Conservation (phyloP, 2,113 vertebrate genomes). For the Cebus imitator region DNA sequence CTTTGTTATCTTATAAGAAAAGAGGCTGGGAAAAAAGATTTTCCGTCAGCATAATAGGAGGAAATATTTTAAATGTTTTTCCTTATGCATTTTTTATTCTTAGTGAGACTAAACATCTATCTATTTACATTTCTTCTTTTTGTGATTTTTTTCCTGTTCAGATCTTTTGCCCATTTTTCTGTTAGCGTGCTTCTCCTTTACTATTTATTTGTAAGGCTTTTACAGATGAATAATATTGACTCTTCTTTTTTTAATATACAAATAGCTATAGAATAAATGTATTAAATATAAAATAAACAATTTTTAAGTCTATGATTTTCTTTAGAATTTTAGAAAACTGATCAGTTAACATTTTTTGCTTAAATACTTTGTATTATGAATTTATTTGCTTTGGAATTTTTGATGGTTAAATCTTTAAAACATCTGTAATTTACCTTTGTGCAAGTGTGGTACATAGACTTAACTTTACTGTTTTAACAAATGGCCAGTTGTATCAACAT, state of each 20-base stretch:
- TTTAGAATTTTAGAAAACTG: background rate
- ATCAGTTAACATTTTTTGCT: background rate
- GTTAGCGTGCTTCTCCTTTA: background rate
- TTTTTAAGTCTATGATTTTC: background rate
- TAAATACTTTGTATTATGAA: background rate
- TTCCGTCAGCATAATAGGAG: background rate
- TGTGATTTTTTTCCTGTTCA: background rate
- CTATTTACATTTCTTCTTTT: conserved; percentile 12
- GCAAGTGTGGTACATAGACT: background rate
- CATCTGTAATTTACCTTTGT: background rate
- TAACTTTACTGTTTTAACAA: background rate
- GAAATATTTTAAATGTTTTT: background rate
- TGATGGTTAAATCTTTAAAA: background rate
- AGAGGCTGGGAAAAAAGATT: background rate
- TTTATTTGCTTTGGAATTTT: background rate
- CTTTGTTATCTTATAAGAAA: background rate
- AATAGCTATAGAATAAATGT: background rate
- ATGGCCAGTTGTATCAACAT: background rate
- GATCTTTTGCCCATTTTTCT: background rate
- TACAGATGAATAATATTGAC: background rate
- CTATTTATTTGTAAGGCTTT: background rate
- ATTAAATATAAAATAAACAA: background rate
- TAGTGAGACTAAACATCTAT: background rate
- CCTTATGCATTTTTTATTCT: background rate
- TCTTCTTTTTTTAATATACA: background rate